phyloP scores from a whole-genome alignment of 2,797 vertebrate genomes.

The Schizothorax lantsangensis region DNA sequence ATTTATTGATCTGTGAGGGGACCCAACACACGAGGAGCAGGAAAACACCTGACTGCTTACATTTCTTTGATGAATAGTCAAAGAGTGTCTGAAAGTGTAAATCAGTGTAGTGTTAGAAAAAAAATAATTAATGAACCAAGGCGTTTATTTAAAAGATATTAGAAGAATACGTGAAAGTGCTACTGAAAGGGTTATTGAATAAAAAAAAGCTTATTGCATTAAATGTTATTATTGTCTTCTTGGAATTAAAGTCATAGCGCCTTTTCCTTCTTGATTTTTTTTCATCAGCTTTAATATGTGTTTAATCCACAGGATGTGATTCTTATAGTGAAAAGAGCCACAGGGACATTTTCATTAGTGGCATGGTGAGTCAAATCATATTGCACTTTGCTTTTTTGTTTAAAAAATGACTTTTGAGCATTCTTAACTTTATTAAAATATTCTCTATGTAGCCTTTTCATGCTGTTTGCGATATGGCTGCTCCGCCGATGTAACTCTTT shows the following conservation, averaged over 20 bases:
- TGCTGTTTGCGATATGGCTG: constrained; percentile 88
- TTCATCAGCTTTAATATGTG: neutral
- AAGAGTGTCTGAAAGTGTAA: neutral
- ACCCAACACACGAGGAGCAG: neutral
- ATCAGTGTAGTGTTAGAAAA: neutral
- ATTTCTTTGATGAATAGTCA: neutral
- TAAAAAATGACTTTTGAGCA: neutral
- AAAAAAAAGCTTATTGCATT: neutral
- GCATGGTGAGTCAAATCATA: constrained; percentile 76
- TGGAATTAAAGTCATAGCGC: neutral
- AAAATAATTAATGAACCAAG: neutral
- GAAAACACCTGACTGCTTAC: neutral
- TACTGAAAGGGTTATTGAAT: neutral
- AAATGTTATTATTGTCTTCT: neutral
- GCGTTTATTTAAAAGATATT: neutral
- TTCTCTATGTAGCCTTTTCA: constrained; percentile 75
- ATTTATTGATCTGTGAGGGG: neutral
- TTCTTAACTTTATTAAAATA: neutral
- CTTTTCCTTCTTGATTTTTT: neutral
- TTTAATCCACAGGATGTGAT: constrained; percentile 75
- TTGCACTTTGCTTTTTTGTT: neutral
- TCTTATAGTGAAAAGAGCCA: constrained; percentile 79
- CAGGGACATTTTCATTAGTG: constrained; percentile 79
- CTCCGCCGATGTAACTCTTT: constrained; percentile 86
- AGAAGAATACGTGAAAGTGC: neutral